phyloP scores from a whole-genome alignment of 2,113 vertebrate species.

The Turnix velox region DNA sequence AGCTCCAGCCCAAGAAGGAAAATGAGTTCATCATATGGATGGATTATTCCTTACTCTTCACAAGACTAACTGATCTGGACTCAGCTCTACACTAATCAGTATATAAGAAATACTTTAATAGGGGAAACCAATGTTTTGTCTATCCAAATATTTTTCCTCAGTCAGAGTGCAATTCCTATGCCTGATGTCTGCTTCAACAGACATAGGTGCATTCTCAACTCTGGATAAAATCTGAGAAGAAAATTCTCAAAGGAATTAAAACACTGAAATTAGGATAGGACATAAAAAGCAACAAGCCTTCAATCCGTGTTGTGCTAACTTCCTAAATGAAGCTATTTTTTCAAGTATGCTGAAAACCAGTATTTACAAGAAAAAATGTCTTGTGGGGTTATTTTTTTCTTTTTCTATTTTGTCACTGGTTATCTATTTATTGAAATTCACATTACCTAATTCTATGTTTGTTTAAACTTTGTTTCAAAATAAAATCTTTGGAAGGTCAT shows the following conservation, averaged over 20 bases:
- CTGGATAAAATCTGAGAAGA: not conserved
- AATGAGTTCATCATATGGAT: not conserved
- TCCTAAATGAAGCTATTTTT: not conserved
- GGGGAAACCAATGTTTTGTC: not conserved
- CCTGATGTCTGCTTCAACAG: not conserved
- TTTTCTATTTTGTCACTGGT: not conserved
- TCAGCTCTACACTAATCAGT: not conserved
- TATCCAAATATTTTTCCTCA: not conserved
- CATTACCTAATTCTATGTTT: not conserved
- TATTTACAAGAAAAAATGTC: not conserved
- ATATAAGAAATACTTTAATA: not conserved
- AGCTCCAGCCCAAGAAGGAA: not conserved
- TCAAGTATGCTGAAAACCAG: not conserved
- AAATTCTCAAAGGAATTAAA: not conserved
- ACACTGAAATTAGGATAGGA: not conserved
- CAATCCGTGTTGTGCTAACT: not conserved
- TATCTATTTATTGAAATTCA: not conserved
- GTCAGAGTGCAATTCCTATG: not conserved
- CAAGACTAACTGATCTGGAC: not conserved
- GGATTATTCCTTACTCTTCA: not conserved
- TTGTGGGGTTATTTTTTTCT: accelerated
- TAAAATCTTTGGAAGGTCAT: not conserved
- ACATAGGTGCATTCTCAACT: accelerated
- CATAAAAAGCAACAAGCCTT: not conserved
- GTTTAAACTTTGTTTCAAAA: not conserved